A percentile compares a stretch with the other conserved stretches of the same genome.
These are phyloP conservation scores for Lutraria rhynchaena DNA, from an alignment of 1,140 invertebrate species.

Conservation along the genomic window DNA sequence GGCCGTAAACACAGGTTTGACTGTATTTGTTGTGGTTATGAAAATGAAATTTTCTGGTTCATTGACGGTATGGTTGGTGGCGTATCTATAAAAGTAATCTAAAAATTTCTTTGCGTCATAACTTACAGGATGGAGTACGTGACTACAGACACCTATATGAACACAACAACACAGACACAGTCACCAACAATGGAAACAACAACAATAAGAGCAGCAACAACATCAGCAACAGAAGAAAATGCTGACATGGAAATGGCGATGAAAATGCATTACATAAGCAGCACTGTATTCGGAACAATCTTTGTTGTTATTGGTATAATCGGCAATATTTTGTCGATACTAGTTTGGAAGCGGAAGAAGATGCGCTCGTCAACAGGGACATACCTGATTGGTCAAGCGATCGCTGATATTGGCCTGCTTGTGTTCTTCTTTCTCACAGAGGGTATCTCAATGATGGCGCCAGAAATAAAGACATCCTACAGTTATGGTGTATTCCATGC, in stretches of 20 bases:
- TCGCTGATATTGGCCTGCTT: constrained; percentile 67
- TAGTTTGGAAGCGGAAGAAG: constrained; percentile 65
- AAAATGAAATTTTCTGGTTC: too few species aligned
- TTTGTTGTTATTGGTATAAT: constrained; percentile 69
- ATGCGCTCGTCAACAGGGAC: constrained; percentile 71
- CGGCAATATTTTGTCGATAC: constrained; percentile 70
- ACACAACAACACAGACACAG: too few species aligned
- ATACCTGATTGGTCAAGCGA: constrained; percentile 71
- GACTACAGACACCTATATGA: too few species aligned
- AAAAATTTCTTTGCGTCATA: too few species aligned
- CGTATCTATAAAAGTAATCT: too few species aligned
- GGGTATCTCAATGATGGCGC: constrained; percentile 60
- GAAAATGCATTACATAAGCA: constrained; percentile 69
- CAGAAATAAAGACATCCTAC: constrained; percentile 52
- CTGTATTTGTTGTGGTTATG: too few species aligned
- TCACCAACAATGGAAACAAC: not conserved
- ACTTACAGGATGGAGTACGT: too few species aligned
- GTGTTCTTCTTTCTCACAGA: constrained; percentile 71
- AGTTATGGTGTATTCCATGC: constrained; percentile 69
- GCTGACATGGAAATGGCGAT: constrained; percentile 61
- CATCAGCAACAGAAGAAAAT: not conserved
- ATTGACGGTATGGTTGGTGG: too few species aligned
- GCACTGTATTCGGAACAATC: constrained; percentile 67
- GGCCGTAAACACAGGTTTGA: too few species aligned
- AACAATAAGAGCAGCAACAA: not conserved